Percentiles rank a stretch among this genome's conserved stretches.
Evolutionary conservation across 2,113 vertebrate species (phyloP).

Genomic region (Clupea harengus): DNA sequence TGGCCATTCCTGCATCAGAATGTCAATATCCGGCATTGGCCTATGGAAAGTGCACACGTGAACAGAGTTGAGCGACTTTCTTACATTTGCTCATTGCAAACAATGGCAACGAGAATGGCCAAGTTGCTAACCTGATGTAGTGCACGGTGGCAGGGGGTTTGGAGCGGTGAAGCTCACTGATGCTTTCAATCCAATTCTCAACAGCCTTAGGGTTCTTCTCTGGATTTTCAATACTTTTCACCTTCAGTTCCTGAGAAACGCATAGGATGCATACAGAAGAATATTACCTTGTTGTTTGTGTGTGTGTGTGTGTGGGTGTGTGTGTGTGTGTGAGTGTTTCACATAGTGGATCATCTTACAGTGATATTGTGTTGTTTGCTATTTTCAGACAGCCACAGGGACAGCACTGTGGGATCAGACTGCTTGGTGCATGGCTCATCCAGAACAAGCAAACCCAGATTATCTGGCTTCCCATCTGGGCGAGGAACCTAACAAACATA

Average conservation of each 20-base stretch:
- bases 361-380: constrained; percentile 85
- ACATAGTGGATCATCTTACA: constrained; percentile 60
- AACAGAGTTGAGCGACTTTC: background rate
- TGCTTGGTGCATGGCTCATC: constrained; percentile 93
- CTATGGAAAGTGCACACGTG: constrained; percentile 53
- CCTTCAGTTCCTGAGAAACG: constrained; percentile 77
- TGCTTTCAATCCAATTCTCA: constrained; percentile 83
- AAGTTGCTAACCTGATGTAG: constrained; percentile 73
- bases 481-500: constrained; percentile 78
- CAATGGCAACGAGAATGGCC: background rate
- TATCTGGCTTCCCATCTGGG: constrained; percentile 80
- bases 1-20: constrained; percentile 95
- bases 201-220: constrained; percentile 83
- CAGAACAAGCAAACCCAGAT: constrained; percentile 84
- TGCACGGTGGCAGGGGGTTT: constrained; percentile 79
- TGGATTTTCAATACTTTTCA: constrained; percentile 83
- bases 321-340: constrained; percentile 28
- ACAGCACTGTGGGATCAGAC: constrained; percentile 90
- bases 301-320: background rate
- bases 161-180: constrained; percentile 51
- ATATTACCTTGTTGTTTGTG: too few relatives aligned
- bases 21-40: constrained; percentile 89
- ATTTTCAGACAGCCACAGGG: constrained; percentile 90
- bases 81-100: background rate
- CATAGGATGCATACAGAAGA: background rate